Percentiles rank a stretch among this genome's conserved stretches.
Conservation (phyloP, 2,888 invertebrate genomes). For the Philaethria dido region DNA sequence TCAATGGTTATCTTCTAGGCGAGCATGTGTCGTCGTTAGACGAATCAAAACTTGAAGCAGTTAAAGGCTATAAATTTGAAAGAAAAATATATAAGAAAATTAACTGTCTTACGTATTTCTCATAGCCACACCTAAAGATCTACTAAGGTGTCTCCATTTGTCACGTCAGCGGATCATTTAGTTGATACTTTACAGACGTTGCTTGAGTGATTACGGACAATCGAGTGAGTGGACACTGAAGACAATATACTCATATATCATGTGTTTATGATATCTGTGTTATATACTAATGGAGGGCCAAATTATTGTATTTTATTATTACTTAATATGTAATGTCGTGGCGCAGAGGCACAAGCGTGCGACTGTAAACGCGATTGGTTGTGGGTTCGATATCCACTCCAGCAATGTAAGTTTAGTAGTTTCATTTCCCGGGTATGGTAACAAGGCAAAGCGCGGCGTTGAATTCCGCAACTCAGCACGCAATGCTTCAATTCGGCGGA, state of each 20-base stretch:
- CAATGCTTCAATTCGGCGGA: no score
- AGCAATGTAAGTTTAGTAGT: no score
- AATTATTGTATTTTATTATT: not conserved
- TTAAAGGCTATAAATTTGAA: no score
- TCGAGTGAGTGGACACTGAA: conserved; percentile 56
- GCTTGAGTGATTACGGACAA: conserved; percentile 53
- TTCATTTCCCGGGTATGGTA: no score
- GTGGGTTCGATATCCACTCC: no score
- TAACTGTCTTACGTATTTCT: conserved; percentile 39
- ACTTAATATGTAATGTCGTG: not conserved
- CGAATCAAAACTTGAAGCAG: no score
- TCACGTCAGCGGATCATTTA: conserved; percentile 71
- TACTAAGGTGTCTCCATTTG: conserved; percentile 70
- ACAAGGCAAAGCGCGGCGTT: no score
- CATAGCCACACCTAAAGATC: conserved; percentile 52
- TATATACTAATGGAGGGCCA: not conserved
- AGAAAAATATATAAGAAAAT: not conserved
- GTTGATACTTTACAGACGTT: conserved; percentile 73
- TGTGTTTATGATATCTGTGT: conserved; percentile 34
- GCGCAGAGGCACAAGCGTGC: no score
- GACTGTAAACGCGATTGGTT: no score
- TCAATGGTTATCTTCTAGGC: no score
- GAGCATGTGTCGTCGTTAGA: no score
- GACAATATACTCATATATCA: conserved; percentile 37
- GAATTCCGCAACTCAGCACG: no score